These are phyloP conservation scores for Aradophagus sp. DNA, from an alignment of 1,140 invertebrate genomes.

Conservation along the genomic window DNA sequence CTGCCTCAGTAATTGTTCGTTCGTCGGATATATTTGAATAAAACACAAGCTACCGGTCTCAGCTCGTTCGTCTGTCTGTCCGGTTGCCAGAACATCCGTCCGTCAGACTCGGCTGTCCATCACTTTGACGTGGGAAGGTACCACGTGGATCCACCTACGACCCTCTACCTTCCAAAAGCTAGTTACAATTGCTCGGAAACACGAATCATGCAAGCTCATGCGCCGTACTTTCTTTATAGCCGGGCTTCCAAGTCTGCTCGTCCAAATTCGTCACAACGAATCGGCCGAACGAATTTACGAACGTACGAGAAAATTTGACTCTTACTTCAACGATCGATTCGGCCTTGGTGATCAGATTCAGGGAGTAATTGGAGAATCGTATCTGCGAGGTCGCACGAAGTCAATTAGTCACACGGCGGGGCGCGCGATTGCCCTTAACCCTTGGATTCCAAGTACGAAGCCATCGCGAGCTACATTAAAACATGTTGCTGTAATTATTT, in stretches of 20 bases:
- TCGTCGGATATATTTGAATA: slow-evolving; percentile 73
- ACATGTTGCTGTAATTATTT: slow-evolving; percentile 29
- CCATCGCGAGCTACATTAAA: slow-evolving; percentile 37
- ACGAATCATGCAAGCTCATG: slow-evolving; percentile 70
- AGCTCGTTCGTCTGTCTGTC: slow-evolving; percentile 65
- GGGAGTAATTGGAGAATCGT: slow-evolving; percentile 67
- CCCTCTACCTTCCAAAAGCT: slow-evolving; percentile 68
- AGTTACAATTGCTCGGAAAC: slow-evolving; percentile 73
- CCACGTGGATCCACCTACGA: slow-evolving; percentile 69
- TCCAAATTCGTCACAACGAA: slow-evolving; percentile 4
- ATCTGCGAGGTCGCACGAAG: slow-evolving; percentile 57
- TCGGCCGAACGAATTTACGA: not conserved
- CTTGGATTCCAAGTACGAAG: slow-evolving; percentile 44
- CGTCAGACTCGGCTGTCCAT: slow-evolving; percentile 72
- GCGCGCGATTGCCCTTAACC: slow-evolving; percentile 49
- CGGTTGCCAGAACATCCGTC: slow-evolving; percentile 71
- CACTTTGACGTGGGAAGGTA: slow-evolving; percentile 75
- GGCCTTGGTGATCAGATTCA: slow-evolving; percentile 59
- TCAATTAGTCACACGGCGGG: slow-evolving; percentile 69
- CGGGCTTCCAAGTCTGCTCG: not conserved
- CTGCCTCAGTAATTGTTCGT: slow-evolving; percentile 72
- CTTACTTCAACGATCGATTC: slow-evolving; percentile 20
- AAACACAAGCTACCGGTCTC: slow-evolving; percentile 74
- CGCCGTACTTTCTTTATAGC: slow-evolving; percentile 14
- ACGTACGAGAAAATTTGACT: slow-evolving; percentile 7